These are phyloP conservation scores for Endotricha flammealis DNA, from an alignment of 2,888 invertebrate genomes.

Conservation along the genomic window DNA sequence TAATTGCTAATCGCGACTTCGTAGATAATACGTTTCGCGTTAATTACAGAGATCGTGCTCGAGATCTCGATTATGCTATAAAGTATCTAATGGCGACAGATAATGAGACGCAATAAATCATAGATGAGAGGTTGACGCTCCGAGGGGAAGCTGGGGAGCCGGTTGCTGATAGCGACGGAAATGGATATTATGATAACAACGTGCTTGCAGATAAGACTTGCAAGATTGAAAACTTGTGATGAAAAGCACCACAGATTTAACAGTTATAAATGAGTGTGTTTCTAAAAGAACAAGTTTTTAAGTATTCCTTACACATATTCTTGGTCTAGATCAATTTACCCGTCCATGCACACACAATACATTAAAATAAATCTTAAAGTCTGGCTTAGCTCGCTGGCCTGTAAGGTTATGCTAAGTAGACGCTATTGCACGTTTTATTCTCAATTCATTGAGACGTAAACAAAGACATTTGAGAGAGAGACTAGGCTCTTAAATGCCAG, in stretches of 20 bases:
- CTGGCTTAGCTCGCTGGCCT: conserved; percentile 12
- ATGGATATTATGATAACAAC: conserved; percentile 55
- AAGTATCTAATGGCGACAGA: conserved; percentile 40
- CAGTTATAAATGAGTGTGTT: too few species aligned
- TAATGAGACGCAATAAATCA: conserved; percentile 55
- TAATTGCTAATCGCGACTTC: conserved; percentile 39
- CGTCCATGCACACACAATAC: too few species aligned
- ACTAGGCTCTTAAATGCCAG: conserved; percentile 11
- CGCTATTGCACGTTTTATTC: conserved; percentile 27
- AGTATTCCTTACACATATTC: too few species aligned
- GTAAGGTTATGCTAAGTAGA: conserved; percentile 26
- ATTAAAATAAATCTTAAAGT: too few species aligned
- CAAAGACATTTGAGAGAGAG: conserved; percentile 23
- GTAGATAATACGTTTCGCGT: conserved; percentile 31
- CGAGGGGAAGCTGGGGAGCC: conserved; percentile 26
- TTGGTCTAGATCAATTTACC: too few species aligned
- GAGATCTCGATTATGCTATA: conserved; percentile 37
- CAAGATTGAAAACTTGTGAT: too few species aligned
- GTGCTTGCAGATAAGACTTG: too few species aligned
- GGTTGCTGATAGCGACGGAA: conserved; percentile 49
- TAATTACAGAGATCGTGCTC: conserved; percentile 26
- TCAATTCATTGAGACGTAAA: conserved; percentile 32
- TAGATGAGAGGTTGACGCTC: conserved; percentile 34
- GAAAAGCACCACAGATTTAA: too few species aligned
- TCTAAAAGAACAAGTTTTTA: too few species aligned